These are phyloP conservation scores for Hipparchia semele DNA, from an alignment of 2,888 invertebrate genomes.

Conservation along the genomic window DNA sequence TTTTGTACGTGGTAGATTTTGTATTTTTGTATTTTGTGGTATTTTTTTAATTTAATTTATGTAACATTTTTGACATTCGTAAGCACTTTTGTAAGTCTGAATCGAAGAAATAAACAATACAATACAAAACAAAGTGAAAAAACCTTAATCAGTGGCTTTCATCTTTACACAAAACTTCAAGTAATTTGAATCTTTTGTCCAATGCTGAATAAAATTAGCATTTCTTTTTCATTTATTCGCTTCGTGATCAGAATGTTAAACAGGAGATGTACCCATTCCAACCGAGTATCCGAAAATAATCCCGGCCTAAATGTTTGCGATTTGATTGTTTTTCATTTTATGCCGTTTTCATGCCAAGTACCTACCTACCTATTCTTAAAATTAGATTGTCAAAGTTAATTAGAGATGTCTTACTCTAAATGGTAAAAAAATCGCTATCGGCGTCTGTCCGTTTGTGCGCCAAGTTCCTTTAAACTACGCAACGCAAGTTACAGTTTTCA, in stretches of 20 bases:
- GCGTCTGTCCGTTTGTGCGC: too few species aligned
- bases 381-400: neutral
- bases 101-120: too few species aligned
- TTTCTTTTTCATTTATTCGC: slow-evolving; percentile 3
- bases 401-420: too few species aligned
- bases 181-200: slow-evolving; percentile 7
- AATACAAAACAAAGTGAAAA: neutral
- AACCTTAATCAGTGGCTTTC: slow-evolving; percentile 1
- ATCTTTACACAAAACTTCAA: neutral
- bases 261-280: neutral
- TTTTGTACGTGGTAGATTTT: too few species aligned
- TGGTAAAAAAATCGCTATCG: too few species aligned
- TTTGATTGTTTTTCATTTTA: slow-evolving; percentile 1
- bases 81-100: too few species aligned
- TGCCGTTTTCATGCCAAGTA: neutral
- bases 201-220: slow-evolving; percentile 15
- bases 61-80: too few species aligned
- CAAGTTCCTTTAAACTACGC: too few species aligned
- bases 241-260: slow-evolving; percentile 5
- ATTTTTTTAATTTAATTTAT: too few species aligned
- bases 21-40: too few species aligned
- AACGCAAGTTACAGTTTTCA: too few species aligned
- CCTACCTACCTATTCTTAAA: neutral
- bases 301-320: neutral
- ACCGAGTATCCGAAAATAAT: slow-evolving; percentile 3